Conservation (phyloP, 2,888 invertebrate species). For the Rotaria magnacalcarata region DNA sequence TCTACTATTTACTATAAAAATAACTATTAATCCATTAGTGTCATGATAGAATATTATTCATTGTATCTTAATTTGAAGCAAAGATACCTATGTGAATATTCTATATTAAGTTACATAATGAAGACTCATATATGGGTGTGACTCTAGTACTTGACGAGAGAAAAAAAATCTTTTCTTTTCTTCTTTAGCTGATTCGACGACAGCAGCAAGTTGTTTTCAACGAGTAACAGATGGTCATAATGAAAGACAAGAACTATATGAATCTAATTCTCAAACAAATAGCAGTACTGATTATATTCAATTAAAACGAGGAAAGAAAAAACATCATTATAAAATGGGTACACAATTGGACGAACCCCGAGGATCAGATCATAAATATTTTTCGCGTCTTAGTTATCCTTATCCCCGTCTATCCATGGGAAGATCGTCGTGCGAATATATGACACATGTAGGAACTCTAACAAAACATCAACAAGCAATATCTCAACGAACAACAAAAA, state of each 20-base stretch:
- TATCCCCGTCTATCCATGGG: not conserved
- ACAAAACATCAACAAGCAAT: not conserved
- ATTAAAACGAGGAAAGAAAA: not conserved
- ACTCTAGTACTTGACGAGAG: too few relatives aligned
- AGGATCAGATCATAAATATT: not conserved
- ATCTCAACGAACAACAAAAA: slow-evolving; percentile 28
- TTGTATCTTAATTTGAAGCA: too few relatives aligned
- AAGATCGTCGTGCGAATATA: not conserved
- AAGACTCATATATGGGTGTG: too few relatives aligned
- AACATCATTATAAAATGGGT: not conserved
- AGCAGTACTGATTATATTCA: not conserved
- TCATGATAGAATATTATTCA: too few relatives aligned
- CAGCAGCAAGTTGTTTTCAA: not conserved
- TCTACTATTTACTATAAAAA: too few relatives aligned
- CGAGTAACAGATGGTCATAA: not conserved
- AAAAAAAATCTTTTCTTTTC: not conserved
- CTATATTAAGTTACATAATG: too few relatives aligned
- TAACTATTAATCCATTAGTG: too few relatives aligned
- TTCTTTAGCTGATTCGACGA: not conserved
- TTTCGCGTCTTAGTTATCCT: not conserved
- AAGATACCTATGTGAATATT: too few relatives aligned
- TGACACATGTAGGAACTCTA: not conserved
- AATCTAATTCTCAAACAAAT: not conserved
- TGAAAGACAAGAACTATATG: not conserved
- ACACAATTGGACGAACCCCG: not conserved